Percentiles rank a stretch among this genome's conserved stretches.
phyloP scores from a whole-genome alignment of 2,888 invertebrate genomes.

The Archaeoteleia sp. region DNA sequence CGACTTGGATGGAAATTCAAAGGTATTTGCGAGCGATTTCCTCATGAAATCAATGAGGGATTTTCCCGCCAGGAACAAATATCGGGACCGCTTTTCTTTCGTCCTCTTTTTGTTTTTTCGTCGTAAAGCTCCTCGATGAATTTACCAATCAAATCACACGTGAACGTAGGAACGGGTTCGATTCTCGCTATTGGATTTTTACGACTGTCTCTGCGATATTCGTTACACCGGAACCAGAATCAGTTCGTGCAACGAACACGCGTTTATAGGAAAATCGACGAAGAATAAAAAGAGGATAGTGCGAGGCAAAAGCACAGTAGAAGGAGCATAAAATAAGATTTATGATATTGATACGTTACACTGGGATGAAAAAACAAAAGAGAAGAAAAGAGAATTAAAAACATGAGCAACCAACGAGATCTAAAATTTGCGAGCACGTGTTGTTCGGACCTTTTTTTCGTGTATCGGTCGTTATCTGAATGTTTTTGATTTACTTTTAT shows the following conservation, averaged over 20 bases:
- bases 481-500: no score
- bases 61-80: constrained; percentile 10
- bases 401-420: constrained; percentile 17
- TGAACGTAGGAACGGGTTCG: constrained; percentile 18
- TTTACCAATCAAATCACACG: constrained; percentile 41
- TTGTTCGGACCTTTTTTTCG: constrained; percentile 8
- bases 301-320: constrained; percentile 18
- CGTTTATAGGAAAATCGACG: constrained; percentile 34
- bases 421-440: constrained; percentile 12
- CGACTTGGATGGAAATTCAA: constrained; percentile 11
- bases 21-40: constrained; percentile 14
- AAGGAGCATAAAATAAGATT: constrained; percentile 28
- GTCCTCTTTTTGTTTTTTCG: constrained; percentile 8
- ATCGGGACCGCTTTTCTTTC: constrained; percentile 1
- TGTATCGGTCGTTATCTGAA: no score
- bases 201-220: constrained; percentile 40
- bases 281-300: constrained; percentile 19
- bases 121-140: constrained; percentile 33
- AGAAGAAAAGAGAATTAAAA: constrained; percentile 22
- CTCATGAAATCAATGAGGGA: constrained; percentile 18
- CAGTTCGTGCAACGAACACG: no score
- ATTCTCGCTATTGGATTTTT: constrained; percentile 37
- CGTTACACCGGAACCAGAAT: constrained; percentile 34
- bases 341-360: constrained; percentile 37
- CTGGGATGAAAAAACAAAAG: constrained; percentile 22